These are phyloP conservation scores for Hirtodrosophila alboralis DNA, from an alignment of 2,888 invertebrate genomes.

Conservation along the genomic window DNA sequence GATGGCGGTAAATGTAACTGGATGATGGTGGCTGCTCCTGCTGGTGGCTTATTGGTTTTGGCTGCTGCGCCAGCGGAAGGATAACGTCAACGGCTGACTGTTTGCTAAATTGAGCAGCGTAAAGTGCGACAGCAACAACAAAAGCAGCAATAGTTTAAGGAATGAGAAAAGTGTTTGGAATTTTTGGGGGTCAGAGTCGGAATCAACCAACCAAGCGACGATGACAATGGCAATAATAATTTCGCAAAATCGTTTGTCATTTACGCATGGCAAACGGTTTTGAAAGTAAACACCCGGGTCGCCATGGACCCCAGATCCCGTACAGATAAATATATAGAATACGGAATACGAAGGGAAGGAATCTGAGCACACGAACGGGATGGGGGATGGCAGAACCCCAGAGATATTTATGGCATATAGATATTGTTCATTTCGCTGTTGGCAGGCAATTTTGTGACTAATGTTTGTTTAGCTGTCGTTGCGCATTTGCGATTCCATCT, in stretches of 20 bases:
- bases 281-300: conserved; percentile 78
- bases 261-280: conserved; percentile 81
- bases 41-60: conserved; percentile 78
- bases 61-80: conserved; percentile 72
- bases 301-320: conserved; percentile 53
- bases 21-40: conserved; percentile 38
- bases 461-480: conserved; percentile 79
- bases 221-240: conserved; percentile 80
- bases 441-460: conserved; percentile 79
- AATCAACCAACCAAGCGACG: conserved; percentile 53
- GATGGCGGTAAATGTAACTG: conserved; percentile 55
- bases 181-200: conserved; percentile 22
- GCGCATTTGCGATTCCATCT: conserved; percentile 58
- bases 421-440: conserved; percentile 74
- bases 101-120: conserved; percentile 81
- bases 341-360: conserved; percentile 20
- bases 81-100: conserved; percentile 76
- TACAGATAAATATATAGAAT: too few species aligned
- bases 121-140: conserved; percentile 67
- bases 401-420: conserved; percentile 73
- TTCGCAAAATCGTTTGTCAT: conserved; percentile 80
- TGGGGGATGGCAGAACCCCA: conserved; percentile 40
- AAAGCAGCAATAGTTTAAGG: conserved; percentile 29
- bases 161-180: conserved; percentile 56
- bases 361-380: conserved; percentile 7